Base-by-base conservation (phyloP, 2,797 vertebrate species). In the Platyrinchus mystaceus region DNA sequence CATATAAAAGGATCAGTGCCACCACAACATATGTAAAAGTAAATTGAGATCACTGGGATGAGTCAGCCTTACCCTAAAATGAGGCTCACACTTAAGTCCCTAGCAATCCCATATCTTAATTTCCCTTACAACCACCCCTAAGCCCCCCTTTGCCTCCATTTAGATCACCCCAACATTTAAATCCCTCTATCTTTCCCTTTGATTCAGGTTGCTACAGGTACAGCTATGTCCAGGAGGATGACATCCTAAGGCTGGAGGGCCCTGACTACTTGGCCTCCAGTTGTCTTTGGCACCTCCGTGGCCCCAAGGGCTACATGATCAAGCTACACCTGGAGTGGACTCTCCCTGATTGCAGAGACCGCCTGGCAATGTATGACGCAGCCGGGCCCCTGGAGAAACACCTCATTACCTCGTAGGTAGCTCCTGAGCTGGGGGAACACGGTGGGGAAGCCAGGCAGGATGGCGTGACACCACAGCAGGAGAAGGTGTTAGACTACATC, bases 381-480 rank as follows among this genome's bases (percentile, higher is more conserved):
- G 96, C 98, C 0, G 98, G 98, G 7, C 99, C 99, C 4, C 87
- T 98, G 10, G 98, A 99, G 53, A 91, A 96, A 16, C 96, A 94
- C 26, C 98, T 99, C 92, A 98, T 99, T 97, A 99, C 99, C 89
- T 99, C 98, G 99, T 99, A 98, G 98, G 99, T 98, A 93, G 77
- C 47, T 92, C 84, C 84, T 19, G 58, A 89, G 74, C 69, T 66
- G 24, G 66, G 39, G 2, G 2, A 46, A 7, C 76, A 6, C 0
- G 0, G 10, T 24, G 10, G 43, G 75, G 81, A 86, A 50, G 39
- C 12, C 23, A 4, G 67, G 41, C 55, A 81, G 74, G 63, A 32
- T 36, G 39, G 85, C 9, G 50, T 0, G 0, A 19, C 75, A 71
- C 69, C 81, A 49, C 94, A 87, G 91, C 26, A 90, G 69, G 50